Evolutionary conservation across 2,888 invertebrate species (phyloP).

Genomic region (Agrotis clavis): DNA sequence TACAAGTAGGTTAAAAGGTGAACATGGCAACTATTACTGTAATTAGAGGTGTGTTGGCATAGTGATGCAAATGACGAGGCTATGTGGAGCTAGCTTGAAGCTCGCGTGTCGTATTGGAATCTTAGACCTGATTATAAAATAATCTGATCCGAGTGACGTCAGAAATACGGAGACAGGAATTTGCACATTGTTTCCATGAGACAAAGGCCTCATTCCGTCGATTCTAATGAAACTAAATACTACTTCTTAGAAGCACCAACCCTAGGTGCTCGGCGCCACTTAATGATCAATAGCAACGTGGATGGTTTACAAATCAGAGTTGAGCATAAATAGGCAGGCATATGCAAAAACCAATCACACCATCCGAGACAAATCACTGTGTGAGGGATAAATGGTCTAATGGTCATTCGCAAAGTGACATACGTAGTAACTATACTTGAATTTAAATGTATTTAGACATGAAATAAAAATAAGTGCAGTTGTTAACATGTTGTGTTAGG

Average conservation of each 20-base stretch:
- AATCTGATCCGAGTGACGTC: constrained; percentile 24
- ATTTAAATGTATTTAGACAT: neutral
- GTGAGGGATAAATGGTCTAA: constrained; percentile 1
- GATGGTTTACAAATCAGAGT: constrained; percentile 39
- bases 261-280: constrained; percentile 50
- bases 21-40: constrained; percentile 85
- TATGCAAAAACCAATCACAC: constrained; percentile 24
- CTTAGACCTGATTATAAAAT: constrained; percentile 35
- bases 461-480: neutral
- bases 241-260: constrained; percentile 10
- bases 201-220: neutral
- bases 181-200: neutral
- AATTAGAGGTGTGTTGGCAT: constrained; percentile 84
- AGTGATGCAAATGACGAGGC: constrained; percentile 80
- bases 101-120: constrained; percentile 43
- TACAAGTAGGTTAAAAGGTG: constrained; percentile 90
- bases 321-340: constrained; percentile 30
- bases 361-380: constrained; percentile 21
- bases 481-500: constrained; percentile 13
- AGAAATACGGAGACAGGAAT: constrained; percentile 13
- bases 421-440: neutral
- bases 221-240: constrained; percentile 7
- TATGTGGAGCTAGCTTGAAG: constrained; percentile 51
- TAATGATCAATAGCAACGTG: constrained; percentile 60
- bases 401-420: neutral